Base-by-base conservation (phyloP, 2,797 vertebrate species). In the Crypturellus tataupa region DNA sequence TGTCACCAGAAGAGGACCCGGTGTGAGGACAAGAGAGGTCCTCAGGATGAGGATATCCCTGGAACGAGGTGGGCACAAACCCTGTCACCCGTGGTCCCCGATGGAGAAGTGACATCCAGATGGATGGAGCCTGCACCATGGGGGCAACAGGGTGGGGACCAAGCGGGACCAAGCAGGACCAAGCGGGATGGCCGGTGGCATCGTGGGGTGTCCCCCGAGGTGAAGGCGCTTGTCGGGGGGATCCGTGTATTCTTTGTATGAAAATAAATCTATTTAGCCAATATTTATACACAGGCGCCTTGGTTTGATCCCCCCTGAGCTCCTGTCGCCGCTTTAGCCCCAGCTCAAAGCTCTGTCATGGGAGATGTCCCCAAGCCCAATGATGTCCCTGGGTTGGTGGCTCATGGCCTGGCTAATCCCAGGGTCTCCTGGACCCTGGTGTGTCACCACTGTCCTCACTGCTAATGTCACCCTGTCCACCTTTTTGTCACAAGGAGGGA, bases 211-310 rank as follows among this genome's bases (percentile, higher is more conserved):
- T 91, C 73, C 78, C 42, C 31, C 0, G 0, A 44, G 31, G 42
- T 68, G 0, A 0, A 46, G 88, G 84, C 3, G 1, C 77, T 81
- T 60, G 0, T 20, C 1, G 2, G 18, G 33, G 75, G 46, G 14
- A 42, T 79, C 89, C 89, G 65, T 96, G 93, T 97, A 96, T 96
- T 95, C 96, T 97, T 97, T 97, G 95, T 97, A 97, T 96, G 95
- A 96, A 97, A 97, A 97, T 96, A 97, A 97, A 97, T 97, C 93
- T 97, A 97, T 97, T 97, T 97, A 97, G 96, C 96, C 96, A 97
- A 84, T 97, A 97, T 97, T 97, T 96, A 95, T 96, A 93, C 63
- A 55, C 65, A 2, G 3, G 12, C 9, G 35, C 55, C 5, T 1
- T 55, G n/a, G 9, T 29, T 62, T 91, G 19, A 14, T 83, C 82